Base-by-base conservation (phyloP, 1,140 invertebrate genomes). In the Drosophila neocordata region DNA sequence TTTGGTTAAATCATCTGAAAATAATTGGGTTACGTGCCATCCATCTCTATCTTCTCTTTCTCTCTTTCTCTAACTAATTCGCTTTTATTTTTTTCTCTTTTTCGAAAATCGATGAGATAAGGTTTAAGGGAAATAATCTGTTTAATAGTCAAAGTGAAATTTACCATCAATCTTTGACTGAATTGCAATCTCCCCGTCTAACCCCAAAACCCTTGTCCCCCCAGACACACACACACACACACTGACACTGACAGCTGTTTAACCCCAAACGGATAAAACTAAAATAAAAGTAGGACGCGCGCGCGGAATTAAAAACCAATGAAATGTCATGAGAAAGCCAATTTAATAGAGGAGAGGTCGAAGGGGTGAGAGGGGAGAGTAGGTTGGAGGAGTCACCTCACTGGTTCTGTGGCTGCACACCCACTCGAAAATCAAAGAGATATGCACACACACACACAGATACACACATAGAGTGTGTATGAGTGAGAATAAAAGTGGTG, bases 401-500 rank as follows among this genome's bases (percentile, higher is more conserved):
- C 60, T 51, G 37, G 6, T 56, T 48, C 41, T 48, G 41, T 48
- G 8, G 41, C 41, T 1, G 35, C 66, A 31, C 75, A 73, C 71
- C 80, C 80, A 87, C 82, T 87, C 65, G 70, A 81, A 56, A 81
- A 87, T 87, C 81, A 85, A 76, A 56, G 66, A 56, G 58, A 55
- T 56, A 58, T 15, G 38, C 38, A 60, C 56, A 73, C 18, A 59
- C 24, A 22, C 4, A 52, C 22, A 53, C 24, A 22, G 0, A 52
- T 6, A 53, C 51, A 53, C 24, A 12, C 52, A 31, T 11, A 12
- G 22, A n/a, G n/a, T 24, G 2, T 24, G 22, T 24, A 24, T 13
- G 15, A 0, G 35, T 1, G 5, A 9, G 22, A 15, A 13, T 13
- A 7, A 13, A 4, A 12, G 22, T 5, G 48, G 27, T 31, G 27